Conservation (phyloP, 2,113 vertebrate genomes). For the Oostethus manadensis region DNA sequence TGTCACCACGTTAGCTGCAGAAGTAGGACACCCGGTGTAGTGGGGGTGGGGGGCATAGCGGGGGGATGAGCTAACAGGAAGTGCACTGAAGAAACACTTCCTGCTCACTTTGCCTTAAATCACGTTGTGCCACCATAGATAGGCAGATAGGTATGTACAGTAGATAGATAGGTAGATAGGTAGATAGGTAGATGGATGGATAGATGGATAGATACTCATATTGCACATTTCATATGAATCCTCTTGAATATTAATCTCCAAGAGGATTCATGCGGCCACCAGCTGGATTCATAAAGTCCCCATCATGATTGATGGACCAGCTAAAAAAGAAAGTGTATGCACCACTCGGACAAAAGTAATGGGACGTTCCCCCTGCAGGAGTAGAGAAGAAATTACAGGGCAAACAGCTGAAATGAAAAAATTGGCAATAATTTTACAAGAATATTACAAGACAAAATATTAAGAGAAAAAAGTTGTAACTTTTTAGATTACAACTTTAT, state of each 20-base stretch:
- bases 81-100: neutral
- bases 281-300: slow-evolving; percentile 44
- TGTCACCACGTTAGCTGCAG: slow-evolving; percentile 8
- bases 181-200: too few relatives aligned
- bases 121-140: too few relatives aligned
- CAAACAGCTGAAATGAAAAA: neutral
- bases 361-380: slow-evolving; percentile 10
- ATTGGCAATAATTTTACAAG: neutral
- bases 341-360: slow-evolving; percentile 1
- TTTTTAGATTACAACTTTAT: too few relatives aligned
- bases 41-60: slow-evolving; percentile 5
- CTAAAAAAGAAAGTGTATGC: slow-evolving; percentile 15
- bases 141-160: too few relatives aligned
- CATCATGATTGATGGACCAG: slow-evolving; percentile 57
- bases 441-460: neutral
- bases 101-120: neutral
- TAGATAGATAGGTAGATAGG: too few relatives aligned
- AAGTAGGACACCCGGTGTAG: slow-evolving; percentile 51
- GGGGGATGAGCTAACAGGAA: slow-evolving; percentile 20
- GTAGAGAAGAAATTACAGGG: too few relatives aligned
- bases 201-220: too few relatives aligned
- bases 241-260: too few relatives aligned
- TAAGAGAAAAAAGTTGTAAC: too few relatives aligned
- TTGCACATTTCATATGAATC: too few relatives aligned
- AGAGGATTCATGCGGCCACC: slow-evolving; percentile 40